Percentiles rank a stretch among this genome's conserved stretches.
Conservation (phyloP, 2,113 vertebrate species). For the Oreotrochilus melanogaster region DNA sequence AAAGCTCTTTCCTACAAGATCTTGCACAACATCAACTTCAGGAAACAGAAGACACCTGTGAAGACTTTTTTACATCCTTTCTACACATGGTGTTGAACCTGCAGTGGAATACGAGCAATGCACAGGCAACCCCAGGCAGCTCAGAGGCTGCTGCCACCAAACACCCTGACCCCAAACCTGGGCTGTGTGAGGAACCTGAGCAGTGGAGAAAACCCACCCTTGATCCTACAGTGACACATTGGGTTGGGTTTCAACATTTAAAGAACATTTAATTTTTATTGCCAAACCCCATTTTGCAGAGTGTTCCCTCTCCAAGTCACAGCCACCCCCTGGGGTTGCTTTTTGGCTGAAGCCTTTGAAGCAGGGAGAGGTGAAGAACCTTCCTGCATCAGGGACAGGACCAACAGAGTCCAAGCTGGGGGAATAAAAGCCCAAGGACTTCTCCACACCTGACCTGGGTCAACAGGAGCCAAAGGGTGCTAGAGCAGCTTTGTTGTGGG, state of each 20-base stretch:
- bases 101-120: rapidly evolving
- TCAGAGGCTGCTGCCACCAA: neutral
- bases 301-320: neutral
- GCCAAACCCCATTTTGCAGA: neutral
- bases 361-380: neutral
- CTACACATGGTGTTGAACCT: rapidly evolving
- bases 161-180: rapidly evolving
- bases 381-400: neutral
- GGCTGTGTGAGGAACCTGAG: neutral
- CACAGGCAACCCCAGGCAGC: neutral
- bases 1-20: neutral
- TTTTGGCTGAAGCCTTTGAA: neutral
- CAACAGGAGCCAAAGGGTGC: neutral
- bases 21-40: neutral
- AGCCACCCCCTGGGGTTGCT: neutral
- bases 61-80: neutral
- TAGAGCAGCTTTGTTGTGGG: neutral
- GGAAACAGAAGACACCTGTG: rapidly evolving
- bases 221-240: rapidly evolving
- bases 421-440: neutral
- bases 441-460: neutral
- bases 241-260: neutral
- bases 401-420: neutral
- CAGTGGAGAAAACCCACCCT: neutral
- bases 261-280: neutral